Base-by-base conservation (phyloP, 2,797 vertebrate genomes). In the Oryzias sinensis region DNA sequence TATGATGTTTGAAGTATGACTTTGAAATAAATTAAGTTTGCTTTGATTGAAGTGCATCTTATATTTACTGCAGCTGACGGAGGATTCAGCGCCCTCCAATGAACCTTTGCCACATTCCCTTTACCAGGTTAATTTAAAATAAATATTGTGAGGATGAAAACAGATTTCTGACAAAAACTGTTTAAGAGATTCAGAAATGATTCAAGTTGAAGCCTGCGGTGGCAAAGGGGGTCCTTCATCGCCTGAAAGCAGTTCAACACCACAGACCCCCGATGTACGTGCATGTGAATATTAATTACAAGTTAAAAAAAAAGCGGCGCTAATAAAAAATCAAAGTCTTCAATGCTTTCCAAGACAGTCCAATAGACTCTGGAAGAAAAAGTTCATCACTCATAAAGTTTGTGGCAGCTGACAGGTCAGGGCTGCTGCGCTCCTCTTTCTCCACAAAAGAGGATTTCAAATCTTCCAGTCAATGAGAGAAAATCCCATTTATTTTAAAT, bases 401-500 rank as follows among this genome's bases (percentile, higher is more conserved):
- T 71, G 61, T 65, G 68, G 67, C 86, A 80, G 88, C 70, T 84
- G 81, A 64, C 81, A 80, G 80, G 79, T 79, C 81, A 74, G 63
- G 65, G 56, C 65, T 11, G 37, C 59, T 29, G 49, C 51, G 67
- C 58, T 33, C 18, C 18, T 69, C 56, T 42, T 68, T 65, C 58
- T 68, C 68, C 40, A 73, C 79, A 87, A 79, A 62, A 52, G 70
- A 56, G 66, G 63, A 78, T 72, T 47, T 59, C 60, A 73, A 74
- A 75, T 68, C 61, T 43, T 79, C 62, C 8, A 33, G 41, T 72
- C 72, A 77, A 68, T 59, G 62, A 79, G 65, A 79, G 66, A 67
- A 73, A 82, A 85, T 69, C 61, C 72, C 77, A 87, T 82, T 85
- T 83, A 81, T 74, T 85, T 87, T 74, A 85, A 86, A 82, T 78